Evolutionary conservation across 2,888 invertebrate genomes (phyloP), one percentile per base, ranked within the genome.

Genomic region (Epinotia bilunana): DNA sequence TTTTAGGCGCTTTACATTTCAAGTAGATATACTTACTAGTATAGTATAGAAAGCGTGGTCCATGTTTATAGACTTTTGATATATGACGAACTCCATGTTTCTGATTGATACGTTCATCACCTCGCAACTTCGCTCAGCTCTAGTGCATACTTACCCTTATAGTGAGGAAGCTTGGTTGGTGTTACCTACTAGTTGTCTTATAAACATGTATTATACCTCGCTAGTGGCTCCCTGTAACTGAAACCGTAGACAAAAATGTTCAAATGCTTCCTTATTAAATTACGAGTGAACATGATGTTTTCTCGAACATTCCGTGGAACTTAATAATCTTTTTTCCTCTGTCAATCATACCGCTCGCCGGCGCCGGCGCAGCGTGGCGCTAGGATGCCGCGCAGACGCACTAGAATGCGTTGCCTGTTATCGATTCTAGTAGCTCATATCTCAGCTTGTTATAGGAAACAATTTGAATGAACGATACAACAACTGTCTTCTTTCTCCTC

Each of bases 301-400:
- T 28, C 63, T 53, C 55, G 46, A 20, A 39, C 57, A 62, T 20
- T 68, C 55, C 68, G 18, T 33, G 33, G 18, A 7, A 46, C 46
- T 69, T 69, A 70, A 69, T 58, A 67, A 68, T 74, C 55, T 69
- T 74, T 74, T 74, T 74, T 74, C 64, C n/a, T 33, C 46, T 73
- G 72, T 73, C 70, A 71, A 71, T 74, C 74, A 74, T 74, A 71
- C 55, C 64, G 23, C 20, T 57, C 57, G n/a, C 0, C 70, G 64
- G 70, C 70, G 74, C 70, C 70, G 74, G 55, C 73, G 68, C 73
- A 61, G 73, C 61, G 67, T 64, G 64, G 63, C 63, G 74, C 70
- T 70, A 69, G 73, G 69, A 74, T 68, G 63, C 74, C 62, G 43
- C 70, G 65, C 64, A 74, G 74, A 74, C 74, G 74, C 70, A 65